A percentile compares a stretch with the other conserved stretches of the same genome.
Evolutionary conservation across 2,888 invertebrate genomes (phyloP).

Genomic region (Hylaea fasciaria): DNA sequence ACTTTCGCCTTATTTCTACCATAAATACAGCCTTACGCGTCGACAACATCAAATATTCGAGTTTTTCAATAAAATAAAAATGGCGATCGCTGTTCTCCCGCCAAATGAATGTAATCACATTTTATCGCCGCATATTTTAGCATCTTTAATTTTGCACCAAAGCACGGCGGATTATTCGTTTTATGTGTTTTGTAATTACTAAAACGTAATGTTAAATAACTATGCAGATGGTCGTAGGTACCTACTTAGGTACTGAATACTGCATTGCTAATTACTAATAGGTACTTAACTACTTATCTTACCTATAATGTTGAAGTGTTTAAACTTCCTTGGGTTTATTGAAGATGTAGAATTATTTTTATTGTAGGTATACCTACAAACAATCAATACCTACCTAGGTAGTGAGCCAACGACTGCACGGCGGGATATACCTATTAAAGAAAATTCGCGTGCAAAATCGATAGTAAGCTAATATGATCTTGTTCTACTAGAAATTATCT

Average conservation of each 20-base stretch:
- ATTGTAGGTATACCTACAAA: too few relatives aligned
- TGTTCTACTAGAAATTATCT: too few relatives aligned
- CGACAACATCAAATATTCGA: slow-evolving; percentile 16
- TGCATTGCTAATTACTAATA: too few relatives aligned
- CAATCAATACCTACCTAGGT: too few relatives aligned
- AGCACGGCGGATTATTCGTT: slow-evolving; percentile 20
- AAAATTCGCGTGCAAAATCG: too few relatives aligned
- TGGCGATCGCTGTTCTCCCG: slow-evolving; percentile 18
- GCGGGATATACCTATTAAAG: too few relatives aligned
- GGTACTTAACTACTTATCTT: too few relatives aligned
- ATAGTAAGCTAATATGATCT: too few relatives aligned
- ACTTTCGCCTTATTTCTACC: too few relatives aligned
- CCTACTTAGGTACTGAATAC: too few relatives aligned
- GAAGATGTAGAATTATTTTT: too few relatives aligned
- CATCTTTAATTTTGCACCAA: slow-evolving; percentile 18
- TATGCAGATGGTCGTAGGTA: neutral
- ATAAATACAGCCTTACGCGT: neutral
- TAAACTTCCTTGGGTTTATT: neutral
- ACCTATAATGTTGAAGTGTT: slow-evolving; percentile 6
- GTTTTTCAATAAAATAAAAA: slow-evolving; percentile 20
- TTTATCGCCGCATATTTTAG: slow-evolving; percentile 31
- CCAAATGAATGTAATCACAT: slow-evolving; percentile 15
- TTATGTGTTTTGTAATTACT: slow-evolving; percentile 20
- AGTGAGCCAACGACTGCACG: too few relatives aligned
- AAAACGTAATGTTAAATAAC: slow-evolving; percentile 34